A percentile compares a stretch with the other conserved stretches of the same genome.
Conservation (phyloP, 1,140 invertebrate species). For the Zaprionus nigranus region DNA sequence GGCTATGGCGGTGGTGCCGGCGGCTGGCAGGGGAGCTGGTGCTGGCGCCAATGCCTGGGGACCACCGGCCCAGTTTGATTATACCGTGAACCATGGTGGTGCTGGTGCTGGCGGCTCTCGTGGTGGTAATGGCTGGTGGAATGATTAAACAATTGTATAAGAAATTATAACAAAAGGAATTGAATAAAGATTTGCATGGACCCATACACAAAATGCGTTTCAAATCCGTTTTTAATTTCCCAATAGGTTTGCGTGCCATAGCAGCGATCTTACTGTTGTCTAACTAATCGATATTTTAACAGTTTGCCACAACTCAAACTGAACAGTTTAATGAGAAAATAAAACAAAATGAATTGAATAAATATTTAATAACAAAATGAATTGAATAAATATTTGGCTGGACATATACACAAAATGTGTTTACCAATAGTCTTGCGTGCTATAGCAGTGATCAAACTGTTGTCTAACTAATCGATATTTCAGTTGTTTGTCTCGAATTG, state of each 20-base stretch:
- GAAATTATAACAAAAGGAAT: conserved; percentile 1
- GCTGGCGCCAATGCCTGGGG: conserved; percentile 68
- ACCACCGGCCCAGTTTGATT: conserved; percentile 67
- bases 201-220: neutral
- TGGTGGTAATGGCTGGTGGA: conserved; percentile 74
- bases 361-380: no score
- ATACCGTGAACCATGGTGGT: conserved; percentile 57
- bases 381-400: no score
- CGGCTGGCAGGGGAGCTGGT: conserved; percentile 33
- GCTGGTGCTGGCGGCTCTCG: conserved; percentile 44
- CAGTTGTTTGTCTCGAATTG: no score
- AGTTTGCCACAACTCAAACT: neutral
- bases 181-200: conserved; percentile 22
- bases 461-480: no score
- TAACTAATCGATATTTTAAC: neutral
- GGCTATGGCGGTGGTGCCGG: conserved; percentile 27
- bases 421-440: no score
- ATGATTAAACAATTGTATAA: conserved; percentile 45
- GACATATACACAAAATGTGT: no score
- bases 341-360: no score
- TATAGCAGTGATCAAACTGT: no score
- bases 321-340: no score
- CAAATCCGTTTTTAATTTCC: neutral
- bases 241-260: neutral
- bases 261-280: neutral